Base-by-base conservation (phyloP, 2,113 vertebrate species). In the Synodontis membranacea region DNA sequence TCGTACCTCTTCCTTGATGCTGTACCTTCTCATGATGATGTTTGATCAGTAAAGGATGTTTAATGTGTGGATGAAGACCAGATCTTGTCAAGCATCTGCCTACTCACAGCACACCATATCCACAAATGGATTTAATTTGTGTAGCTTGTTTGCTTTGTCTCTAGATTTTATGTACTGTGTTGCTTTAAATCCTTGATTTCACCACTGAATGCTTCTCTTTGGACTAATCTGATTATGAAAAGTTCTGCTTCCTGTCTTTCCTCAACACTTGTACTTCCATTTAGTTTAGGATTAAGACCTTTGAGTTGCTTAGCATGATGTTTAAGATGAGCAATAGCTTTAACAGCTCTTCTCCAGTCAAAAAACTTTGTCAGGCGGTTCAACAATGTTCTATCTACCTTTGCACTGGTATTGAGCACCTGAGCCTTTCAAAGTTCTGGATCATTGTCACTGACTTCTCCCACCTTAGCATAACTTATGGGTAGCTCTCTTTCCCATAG, bases 201-300 rank as follows among this genome's bases (percentile, higher is more conserved):
- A n/a, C n/a, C n/a, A n/a, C n/a, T n/a, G n/a, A n/a, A n/a, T n/a
- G 0, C 23, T 78, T 44, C 28, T 44, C 21, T 19, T 58, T 15
- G n/a, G n/a, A n/a, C n/a, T n/a, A n/a, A n/a, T n/a, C n/a, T n/a
- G n/a, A 50, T 28, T 8, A 25, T 84, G 7, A 25, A 84, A 15
- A 58, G 34, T 74, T 83, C 64, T 83, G 82, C 82, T 42, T 50
- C 82, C 14, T 70, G 44, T 48, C 54, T 50, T 14, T 79, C 28
- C 4, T 44, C 25, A 21, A 46, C 7, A 60, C 23, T 62, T 44
- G 54, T 76, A 11, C 9, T n/a, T 76, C 48, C 46, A 50, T 46
- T 3, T 14, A 14, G 14, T 52, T n/a, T n/a, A n/a, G n/a, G n/a
- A n/a, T n/a, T n/a, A n/a, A n/a, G n/a, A n/a, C n/a, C n/a, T n/a